Base-by-base conservation (phyloP, 2,888 invertebrate genomes). In the Eupsilia transversa region DNA sequence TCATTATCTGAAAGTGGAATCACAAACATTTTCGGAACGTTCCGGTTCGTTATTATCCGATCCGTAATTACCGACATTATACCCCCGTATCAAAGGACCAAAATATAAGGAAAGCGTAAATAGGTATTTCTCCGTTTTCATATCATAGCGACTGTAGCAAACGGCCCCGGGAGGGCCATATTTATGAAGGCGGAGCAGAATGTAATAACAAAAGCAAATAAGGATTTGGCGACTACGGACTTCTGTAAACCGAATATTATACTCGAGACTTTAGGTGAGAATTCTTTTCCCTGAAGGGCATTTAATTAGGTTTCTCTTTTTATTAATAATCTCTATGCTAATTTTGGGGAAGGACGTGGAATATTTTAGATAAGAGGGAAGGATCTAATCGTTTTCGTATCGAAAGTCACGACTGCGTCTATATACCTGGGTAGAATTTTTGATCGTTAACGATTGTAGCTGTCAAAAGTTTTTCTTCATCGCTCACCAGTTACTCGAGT, bases 161-260 rank as follows among this genome's bases (percentile, higher is more conserved):
- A 87, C 81, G 84, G 80, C 77, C 91, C 87, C 91, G 59, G 60
- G 88, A 87, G 89, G 83, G 86, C 85, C 79, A 86, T 89, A 90
- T 91, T 91, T 91, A 89, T 89, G 87, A 85, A 78, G 83, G 82
- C 83, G 81, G 85, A 85, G 86, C 83, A 74, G 65, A 80, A 85
- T 72, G 88, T 89, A 88, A 91, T 90, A 89, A 85, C 88, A 89
- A 90, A 87, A 87, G 87, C 88, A 90, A 91, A 91, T 88, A 91
- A 87, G 86, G 87, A 88, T 88, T 88, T 88, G 80, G 82, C 83
- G 83, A 76, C 84, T 83, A 77, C 81, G 69, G 68, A 66, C 63
- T 79, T 81, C 66, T 81, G 75, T 80, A 82, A 79, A 84, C 67
- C 75, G 69, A 72, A 77, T 67, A 76, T 83, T 79, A 82, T 82